Evolutionary conservation across 2,888 invertebrate genomes (phyloP).

Genomic region (Xanthorhoe designata): DNA sequence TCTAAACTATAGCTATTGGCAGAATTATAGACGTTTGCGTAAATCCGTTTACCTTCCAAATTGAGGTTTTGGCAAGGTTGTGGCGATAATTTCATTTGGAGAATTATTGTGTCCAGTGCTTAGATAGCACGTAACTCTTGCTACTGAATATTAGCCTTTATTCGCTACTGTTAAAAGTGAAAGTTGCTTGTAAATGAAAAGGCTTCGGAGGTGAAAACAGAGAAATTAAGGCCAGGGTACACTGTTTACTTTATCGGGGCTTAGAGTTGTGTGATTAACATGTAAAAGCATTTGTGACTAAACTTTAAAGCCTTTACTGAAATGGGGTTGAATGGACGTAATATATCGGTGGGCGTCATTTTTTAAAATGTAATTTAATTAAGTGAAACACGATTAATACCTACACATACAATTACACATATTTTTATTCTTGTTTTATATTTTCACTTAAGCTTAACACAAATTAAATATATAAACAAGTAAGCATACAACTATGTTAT

Average conservation of each 20-base stretch:
- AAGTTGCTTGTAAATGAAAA: not conserved
- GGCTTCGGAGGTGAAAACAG: slow-evolving; percentile 27
- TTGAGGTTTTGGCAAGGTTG: slow-evolving; percentile 18
- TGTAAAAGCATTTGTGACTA: slow-evolving; percentile 25
- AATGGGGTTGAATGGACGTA: not conserved
- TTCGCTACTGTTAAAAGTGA: not conserved
- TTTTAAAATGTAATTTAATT: no score
- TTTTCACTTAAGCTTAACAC: no score
- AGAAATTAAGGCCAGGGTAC: slow-evolving; percentile 32
- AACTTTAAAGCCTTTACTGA: slow-evolving; percentile 1
- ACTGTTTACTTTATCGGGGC: slow-evolving; percentile 33
- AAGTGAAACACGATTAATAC: no score
- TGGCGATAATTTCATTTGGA: slow-evolving; percentile 30
- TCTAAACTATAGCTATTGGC: slow-evolving; percentile 11
- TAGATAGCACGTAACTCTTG: slow-evolving; percentile 11
- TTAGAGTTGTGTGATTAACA: slow-evolving; percentile 31
- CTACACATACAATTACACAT: no score
- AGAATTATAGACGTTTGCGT: slow-evolving; percentile 15
- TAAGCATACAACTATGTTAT: no score
- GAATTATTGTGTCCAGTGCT: slow-evolving; percentile 28
- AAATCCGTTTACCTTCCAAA: slow-evolving; percentile 19
- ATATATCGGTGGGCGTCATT: not conserved
- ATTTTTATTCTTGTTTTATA: no score
- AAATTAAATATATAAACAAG: no score
- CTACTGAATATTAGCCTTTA: slow-evolving; percentile 8